A percentile compares a stretch with the other conserved stretches of the same genome.
Conservation (phyloP, 2,797 vertebrate species). For the Sphenopsis melanotis region DNA sequence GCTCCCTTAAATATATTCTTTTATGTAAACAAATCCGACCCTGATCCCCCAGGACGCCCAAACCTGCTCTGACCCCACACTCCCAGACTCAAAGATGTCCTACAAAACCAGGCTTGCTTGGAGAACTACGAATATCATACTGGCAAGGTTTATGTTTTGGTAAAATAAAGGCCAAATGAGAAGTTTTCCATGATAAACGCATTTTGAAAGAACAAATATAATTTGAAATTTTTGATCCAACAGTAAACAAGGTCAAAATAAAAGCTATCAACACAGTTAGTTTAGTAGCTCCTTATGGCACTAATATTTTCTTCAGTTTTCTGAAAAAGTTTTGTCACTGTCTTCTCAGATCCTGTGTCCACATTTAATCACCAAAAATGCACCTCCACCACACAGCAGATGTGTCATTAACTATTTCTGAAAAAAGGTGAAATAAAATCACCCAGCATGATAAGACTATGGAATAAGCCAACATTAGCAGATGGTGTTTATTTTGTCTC, state of each 20-base stretch:
- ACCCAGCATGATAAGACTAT: constrained; percentile 71
- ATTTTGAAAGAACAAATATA: not conserved
- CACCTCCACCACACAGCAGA: constrained; percentile 72
- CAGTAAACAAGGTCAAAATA: not conserved
- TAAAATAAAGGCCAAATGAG: not conserved
- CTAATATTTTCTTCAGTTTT: not conserved
- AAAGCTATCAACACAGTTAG: not conserved
- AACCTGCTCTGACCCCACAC: not conserved
- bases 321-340: constrained; percentile 8
- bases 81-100: not conserved
- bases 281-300: not conserved
- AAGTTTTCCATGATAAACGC: not conserved
- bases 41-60: not conserved
- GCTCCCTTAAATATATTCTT: not conserved
- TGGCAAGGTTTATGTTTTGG: not conserved
- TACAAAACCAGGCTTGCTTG: not conserved
- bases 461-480: constrained; percentile 79
- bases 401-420: constrained; percentile 81
- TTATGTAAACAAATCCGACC: not conserved
- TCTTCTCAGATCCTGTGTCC: constrained; percentile 59
- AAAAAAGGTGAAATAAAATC: constrained; percentile 83
- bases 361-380: constrained; percentile 62
- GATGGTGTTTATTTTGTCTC: constrained; percentile 93
- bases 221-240: not conserved
- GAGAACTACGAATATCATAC: accelerated